Conservation (phyloP, 1,140 invertebrate genomes). For the Trichonephila clavipes region DNA sequence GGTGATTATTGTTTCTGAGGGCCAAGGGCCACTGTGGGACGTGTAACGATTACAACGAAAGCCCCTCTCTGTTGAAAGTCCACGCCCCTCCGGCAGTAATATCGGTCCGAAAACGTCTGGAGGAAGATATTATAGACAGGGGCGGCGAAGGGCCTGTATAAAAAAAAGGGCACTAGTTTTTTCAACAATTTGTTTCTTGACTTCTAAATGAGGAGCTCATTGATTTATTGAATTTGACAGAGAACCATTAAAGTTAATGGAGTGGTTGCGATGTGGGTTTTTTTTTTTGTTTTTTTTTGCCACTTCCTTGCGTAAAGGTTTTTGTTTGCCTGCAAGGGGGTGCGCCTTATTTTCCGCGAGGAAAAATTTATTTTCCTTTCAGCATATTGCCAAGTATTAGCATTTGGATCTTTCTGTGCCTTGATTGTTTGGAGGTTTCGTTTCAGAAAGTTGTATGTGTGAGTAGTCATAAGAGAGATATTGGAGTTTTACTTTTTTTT, state of each 20-base stretch:
- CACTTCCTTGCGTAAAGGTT: not conserved
- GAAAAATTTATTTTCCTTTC: conserved; percentile 49
- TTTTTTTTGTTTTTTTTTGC: not conserved
- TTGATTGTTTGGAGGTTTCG: conserved; percentile 65
- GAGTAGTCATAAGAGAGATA: not conserved
- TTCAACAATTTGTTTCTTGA: conserved; percentile 72
- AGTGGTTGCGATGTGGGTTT: conserved; percentile 49
- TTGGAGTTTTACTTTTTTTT: not conserved
- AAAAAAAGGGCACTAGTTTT: not conserved
- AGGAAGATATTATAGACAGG: conserved; percentile 44
- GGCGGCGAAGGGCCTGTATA: not conserved
- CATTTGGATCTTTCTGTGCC: conserved; percentile 1
- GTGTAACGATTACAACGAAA: conserved; percentile 71
- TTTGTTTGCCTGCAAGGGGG: not conserved
- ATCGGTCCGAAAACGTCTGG: conserved; percentile 8
- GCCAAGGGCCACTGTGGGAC: conserved; percentile 74
- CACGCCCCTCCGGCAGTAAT: not conserved
- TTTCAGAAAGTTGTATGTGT: not conserved
- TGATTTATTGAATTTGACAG: conserved; percentile 76
- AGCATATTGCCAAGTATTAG: conserved; percentile 44
- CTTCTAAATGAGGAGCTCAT: conserved; percentile 72
- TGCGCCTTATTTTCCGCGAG: conserved; percentile 15
- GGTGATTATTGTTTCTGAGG: conserved; percentile 74
- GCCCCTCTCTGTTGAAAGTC: conserved; percentile 54
- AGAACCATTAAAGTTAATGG: conserved; percentile 75